phyloP scores from a whole-genome alignment of 2,113 vertebrate genomes.

The Dendropsophus ebraccatus region DNA sequence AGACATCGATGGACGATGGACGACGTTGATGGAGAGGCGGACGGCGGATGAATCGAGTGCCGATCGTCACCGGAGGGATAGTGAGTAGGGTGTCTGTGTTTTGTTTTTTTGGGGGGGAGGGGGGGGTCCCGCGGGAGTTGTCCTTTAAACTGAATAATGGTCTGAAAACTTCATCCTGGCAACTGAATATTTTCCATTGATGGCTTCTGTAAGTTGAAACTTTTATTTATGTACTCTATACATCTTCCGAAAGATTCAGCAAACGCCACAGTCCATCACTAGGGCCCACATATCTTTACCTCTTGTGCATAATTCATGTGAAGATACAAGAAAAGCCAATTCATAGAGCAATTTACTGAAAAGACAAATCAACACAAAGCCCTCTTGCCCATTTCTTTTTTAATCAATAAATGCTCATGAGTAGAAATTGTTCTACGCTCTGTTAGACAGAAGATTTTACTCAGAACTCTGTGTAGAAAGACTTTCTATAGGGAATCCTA shows the following conservation, averaged over 20 bases:
- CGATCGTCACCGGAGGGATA: too few relatives aligned
- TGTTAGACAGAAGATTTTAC: conserved; percentile 8
- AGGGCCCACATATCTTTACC: background rate
- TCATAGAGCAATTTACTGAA: conserved; percentile 37
- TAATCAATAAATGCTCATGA: conserved; percentile 51
- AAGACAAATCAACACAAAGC: conserved; percentile 46
- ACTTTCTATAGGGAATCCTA: conserved; percentile 1
- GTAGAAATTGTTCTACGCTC: conserved; percentile 24
- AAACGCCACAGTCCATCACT: conserved; percentile 27
- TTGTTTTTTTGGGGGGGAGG: too few relatives aligned
- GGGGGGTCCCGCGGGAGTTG: background rate
- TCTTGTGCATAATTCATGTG: conserved; percentile 52
- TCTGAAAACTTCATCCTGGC: background rate
- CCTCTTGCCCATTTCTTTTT: background rate
- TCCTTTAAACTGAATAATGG: background rate
- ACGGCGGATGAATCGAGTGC: too few relatives aligned
- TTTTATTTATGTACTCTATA: conserved; percentile 29
- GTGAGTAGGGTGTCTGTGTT: too few relatives aligned
- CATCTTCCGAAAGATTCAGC: conserved; percentile 8
- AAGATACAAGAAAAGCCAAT: conserved; percentile 41
- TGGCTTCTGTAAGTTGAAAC: background rate
- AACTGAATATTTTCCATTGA: background rate
- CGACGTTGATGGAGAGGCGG: too few relatives aligned
- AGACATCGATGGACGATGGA: too few relatives aligned
- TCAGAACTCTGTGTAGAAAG: background rate